Evolutionary conservation across 2,113 vertebrate species (phyloP), one percentile per base, ranked within the genome.

Genomic region (Bucco capensis): DNA sequence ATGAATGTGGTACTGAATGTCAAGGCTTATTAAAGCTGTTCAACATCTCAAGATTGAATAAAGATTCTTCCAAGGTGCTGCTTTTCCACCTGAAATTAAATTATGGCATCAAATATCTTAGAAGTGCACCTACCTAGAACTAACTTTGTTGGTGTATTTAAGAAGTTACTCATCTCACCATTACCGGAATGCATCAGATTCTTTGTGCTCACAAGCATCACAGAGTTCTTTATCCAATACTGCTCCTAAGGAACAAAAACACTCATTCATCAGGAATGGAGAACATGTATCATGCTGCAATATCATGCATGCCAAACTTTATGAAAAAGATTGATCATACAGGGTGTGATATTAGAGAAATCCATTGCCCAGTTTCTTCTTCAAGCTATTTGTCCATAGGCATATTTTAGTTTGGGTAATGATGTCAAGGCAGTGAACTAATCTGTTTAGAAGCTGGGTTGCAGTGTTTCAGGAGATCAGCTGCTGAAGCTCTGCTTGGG

Each of bases 71-170:
- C 53, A 87, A 81, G 62, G 47, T 6, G 1, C 65, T 69, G 72
- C 28, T 90, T 89, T 89, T 86, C 69, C 75, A 61, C 60, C 50
- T 77, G 67, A 88, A 92, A 94, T 81, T 72, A 56, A 94, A 86
- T 95, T 90, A 77, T 0, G 2, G 42, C 57, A 85, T 80, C 14
- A 5, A 85, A 80, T 47, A 44, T 12, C 23, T 87, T 49, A 1
- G 9, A 70, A 93, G 42, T 71, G 53, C 51, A 65, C 88, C 51
- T 89, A 86, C 31, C 31, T n/a, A 40, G 51, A 93, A 75, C 51
- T 81, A 44, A 61, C 67, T 77, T 60, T 65, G 33, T 49, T 67
- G 37, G 24, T 19, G 8, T 49, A 44, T 77, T 88, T 72, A 80
- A 89, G 35, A 61, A 90, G 27, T 82, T 91, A 76, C 47, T 89